Percentiles rank a stretch among this genome's conserved stretches.
phyloP scores from a whole-genome alignment of 1,140 invertebrate species.

The Drosophila kikkawai region DNA sequence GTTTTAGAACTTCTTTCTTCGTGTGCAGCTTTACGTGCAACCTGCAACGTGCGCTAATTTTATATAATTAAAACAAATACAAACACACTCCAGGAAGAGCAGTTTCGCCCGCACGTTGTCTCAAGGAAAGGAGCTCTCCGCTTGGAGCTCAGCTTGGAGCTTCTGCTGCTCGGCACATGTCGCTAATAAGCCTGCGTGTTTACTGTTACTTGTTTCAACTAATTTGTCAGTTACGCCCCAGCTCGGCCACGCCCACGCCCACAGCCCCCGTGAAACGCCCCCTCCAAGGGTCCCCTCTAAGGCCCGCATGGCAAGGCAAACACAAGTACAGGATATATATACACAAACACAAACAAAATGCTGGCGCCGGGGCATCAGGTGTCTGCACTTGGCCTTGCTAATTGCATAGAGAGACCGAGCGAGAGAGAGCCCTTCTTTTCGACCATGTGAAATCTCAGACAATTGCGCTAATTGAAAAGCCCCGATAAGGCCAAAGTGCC shows the following conservation, averaged over 20 bases:
- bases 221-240: slow-evolving; percentile 78
- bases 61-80: slow-evolving; percentile 82
- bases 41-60: slow-evolving; percentile 82
- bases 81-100: slow-evolving; percentile 51
- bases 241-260: slow-evolving; percentile 23
- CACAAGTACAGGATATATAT: slow-evolving; percentile 28
- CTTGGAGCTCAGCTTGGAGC: slow-evolving; percentile 1
- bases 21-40: slow-evolving; percentile 62
- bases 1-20: neutral
- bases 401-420: slow-evolving; percentile 52
- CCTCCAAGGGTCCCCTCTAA: neutral
- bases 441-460: slow-evolving; percentile 77
- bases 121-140: slow-evolving; percentile 39
- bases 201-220: slow-evolving; percentile 81
- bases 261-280: neutral
- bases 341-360: slow-evolving; percentile 22
- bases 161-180: slow-evolving; percentile 67
- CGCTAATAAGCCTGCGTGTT: slow-evolving; percentile 82
- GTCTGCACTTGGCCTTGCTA: slow-evolving; percentile 80
- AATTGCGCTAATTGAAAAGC: slow-evolving; percentile 80
- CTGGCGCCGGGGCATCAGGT: slow-evolving; percentile 61
- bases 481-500: slow-evolving; percentile 68
- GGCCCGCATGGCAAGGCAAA: slow-evolving; percentile 64
- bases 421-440: slow-evolving; percentile 41
- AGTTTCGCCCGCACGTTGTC: slow-evolving; percentile 60